Base-by-base conservation (phyloP, 2,888 invertebrate genomes). In the Drosophila mimica region DNA sequence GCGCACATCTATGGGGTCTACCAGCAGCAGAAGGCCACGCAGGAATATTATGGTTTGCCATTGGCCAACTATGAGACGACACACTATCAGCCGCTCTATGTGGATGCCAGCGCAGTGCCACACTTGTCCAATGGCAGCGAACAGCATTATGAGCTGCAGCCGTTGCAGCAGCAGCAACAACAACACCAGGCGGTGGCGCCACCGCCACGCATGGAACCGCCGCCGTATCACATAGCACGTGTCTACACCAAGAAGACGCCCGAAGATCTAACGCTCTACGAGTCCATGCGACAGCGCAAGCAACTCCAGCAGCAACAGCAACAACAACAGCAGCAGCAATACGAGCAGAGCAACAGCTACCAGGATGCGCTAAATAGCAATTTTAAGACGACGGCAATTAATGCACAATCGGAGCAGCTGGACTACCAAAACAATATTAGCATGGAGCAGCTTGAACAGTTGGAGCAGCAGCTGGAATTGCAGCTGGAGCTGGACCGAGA, bases 171-270 rank as follows among this genome's bases (percentile, higher is more conserved):
- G 38, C 53, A 54, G 54, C 54, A 54, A 6, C 53, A 20, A 25
- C 53, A 54, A 11, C 83, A 70, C 20, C 71, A 75, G 40, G 25
- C 75, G 8, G 54, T 65, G 20, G 60, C 64, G 59, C 63, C 79
- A 0, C 74, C 78, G 6, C 79, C 81, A 3, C 76, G 86, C n/a
- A 94, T 79, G 61, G 88, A 95, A 87, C 97, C 97, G 20, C 97
- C 97, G 1, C 97, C 97, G 1, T 97, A 97, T 93, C 96, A 97
- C 88, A 96, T 97, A 89, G 97, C 97, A 34, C 96, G 97, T 31
- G 96, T 95, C 4, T 97, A 96, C 90, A 97, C 97, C 17, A 97
- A 96, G 94, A 96, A 97, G 67, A 92, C 92, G 8, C 85, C 88
- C 0, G 91, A 93, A 61, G 93, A 93, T 81, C 83, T 93, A 31